These are phyloP conservation scores for Pogonocherus hispidulus DNA, from an alignment of 2,888 invertebrate genomes.

Conservation along the genomic window DNA sequence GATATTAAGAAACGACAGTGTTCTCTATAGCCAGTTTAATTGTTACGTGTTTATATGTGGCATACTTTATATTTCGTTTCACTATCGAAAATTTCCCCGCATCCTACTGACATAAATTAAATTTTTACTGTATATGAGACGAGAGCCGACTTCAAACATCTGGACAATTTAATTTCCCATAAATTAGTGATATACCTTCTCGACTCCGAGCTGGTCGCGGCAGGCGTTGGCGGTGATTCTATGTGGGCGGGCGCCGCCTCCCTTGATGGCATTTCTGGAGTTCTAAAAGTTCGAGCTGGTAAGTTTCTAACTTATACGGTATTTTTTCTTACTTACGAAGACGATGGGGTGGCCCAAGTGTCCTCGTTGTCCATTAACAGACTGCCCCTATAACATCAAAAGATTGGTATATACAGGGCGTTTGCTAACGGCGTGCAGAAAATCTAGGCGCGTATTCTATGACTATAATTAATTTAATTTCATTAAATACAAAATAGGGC, in stretches of 20 bases:
- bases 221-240: constrained; percentile 27
- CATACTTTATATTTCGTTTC: too few relatives aligned
- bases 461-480: too few relatives aligned
- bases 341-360: constrained; percentile 58
- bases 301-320: constrained; percentile 25
- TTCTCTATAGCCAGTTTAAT: too few relatives aligned
- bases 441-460: too few relatives aligned
- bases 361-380: constrained; percentile 56
- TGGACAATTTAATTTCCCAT: neutral
- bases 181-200: constrained; percentile 29
- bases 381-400: constrained; percentile 53
- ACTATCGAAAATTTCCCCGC: too few relatives aligned
- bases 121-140: too few relatives aligned
- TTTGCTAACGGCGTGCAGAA: too few relatives aligned
- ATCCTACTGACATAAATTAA: too few relatives aligned
- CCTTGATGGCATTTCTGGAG: constrained; percentile 37
- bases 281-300: constrained; percentile 31
- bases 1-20: too few relatives aligned
- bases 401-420: too few relatives aligned
- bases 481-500: too few relatives aligned
- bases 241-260: constrained; percentile 29
- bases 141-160: neutral
- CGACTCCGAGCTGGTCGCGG: constrained; percentile 42
- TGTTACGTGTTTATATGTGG: too few relatives aligned
- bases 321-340: constrained; percentile 51